Percentiles rank a stretch among this genome's conserved stretches.
These are phyloP conservation scores for Porites cylindrica DNA, from an alignment of 92 coral and sea anemone species.

Conservation along the genomic window DNA sequence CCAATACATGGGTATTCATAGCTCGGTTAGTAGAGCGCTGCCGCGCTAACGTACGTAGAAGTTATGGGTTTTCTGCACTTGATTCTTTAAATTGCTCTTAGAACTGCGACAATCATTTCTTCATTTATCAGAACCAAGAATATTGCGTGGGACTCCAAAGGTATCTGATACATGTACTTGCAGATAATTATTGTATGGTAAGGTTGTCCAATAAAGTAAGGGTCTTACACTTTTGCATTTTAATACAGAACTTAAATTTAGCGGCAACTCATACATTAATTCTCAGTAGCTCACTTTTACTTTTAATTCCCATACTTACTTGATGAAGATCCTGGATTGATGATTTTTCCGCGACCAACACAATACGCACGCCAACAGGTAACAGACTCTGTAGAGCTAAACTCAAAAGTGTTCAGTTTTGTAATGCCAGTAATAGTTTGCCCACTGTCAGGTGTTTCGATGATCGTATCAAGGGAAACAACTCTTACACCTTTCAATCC, in stretches of 20 bases:
- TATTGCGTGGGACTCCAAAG: no score
- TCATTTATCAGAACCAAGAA: slow-evolving; percentile 20
- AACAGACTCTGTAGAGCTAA: neutral
- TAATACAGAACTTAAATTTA: slow-evolving; percentile 17
- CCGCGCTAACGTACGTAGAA: no score
- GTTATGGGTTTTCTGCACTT: no score
- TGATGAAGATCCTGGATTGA: slow-evolving; percentile 43
- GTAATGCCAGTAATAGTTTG: no score
- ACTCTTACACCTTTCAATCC: no score
- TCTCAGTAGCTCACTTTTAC: slow-evolving; percentile 23
- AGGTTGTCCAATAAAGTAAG: slow-evolving; percentile 20
- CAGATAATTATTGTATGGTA: slow-evolving; percentile 22
- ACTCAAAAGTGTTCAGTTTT: no score
- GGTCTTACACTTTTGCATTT: neutral
- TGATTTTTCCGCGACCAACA: slow-evolving; percentile 46
- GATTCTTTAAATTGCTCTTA: no score
- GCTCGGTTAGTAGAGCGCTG: no score
- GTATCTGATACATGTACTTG: slow-evolving; percentile 24
- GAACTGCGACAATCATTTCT: slow-evolving; percentile 2
- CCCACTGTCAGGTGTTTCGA: no score
- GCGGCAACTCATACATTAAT: slow-evolving; percentile 29
- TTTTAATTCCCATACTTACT: slow-evolving; percentile 28
- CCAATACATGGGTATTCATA: no score
- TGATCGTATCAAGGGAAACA: no score
- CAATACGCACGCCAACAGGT: slow-evolving; percentile 60